Evolutionary conservation across 2,113 vertebrate genomes (phyloP), one percentile per base, ranked within the genome.

Genomic region (Cyanoramphus novaezelandiae): DNA sequence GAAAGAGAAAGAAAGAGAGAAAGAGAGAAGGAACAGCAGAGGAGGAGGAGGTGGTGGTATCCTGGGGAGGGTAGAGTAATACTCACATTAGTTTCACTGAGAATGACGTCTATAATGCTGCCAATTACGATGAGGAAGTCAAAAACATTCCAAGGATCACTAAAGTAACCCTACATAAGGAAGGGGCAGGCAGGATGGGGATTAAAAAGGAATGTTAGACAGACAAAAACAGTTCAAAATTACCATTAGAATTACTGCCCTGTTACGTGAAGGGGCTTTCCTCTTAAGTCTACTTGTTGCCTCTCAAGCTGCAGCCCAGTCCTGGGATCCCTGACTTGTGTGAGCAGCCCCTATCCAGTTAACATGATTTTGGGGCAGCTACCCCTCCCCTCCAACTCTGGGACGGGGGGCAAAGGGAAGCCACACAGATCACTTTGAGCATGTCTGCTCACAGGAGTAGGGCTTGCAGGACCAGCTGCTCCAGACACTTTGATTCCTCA

Each of bases 71-170:
- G 98, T 98, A 97, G 97, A 98, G 97, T 98, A 97, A 98, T 99
- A 99, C 99, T 99, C 99, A 99, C 99, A 99, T 99, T 99, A 98
- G 99, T 99, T 97, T 99, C 99, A 99, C 99, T 99, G 98, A 99
- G 99, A 99, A 99, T 99, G 99, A 99, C 99, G 99, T 99, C 99
- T 99, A 99, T 99, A 98, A 99, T 99, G 99, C 99, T 99, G 98
- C 99, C 99, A 99, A 99, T 99, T 98, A 99, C 99, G 99, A 99
- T 99, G 98, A 99, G 99, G 99, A 99, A 99, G 99, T 99, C 99
- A 99, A 99, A 99, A 98, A 99, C 99, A 99, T 99, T 99, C 99
- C 99, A 99, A 98, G 99, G 99, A 99, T 99, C 99, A 99, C 99
- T 99, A 99, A 99, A 99, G 99, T 99, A 99, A 98, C 99, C 99